These are phyloP conservation scores for Argopecten irradians DNA, from an alignment of 1,140 invertebrate genomes.

Conservation along the genomic window DNA sequence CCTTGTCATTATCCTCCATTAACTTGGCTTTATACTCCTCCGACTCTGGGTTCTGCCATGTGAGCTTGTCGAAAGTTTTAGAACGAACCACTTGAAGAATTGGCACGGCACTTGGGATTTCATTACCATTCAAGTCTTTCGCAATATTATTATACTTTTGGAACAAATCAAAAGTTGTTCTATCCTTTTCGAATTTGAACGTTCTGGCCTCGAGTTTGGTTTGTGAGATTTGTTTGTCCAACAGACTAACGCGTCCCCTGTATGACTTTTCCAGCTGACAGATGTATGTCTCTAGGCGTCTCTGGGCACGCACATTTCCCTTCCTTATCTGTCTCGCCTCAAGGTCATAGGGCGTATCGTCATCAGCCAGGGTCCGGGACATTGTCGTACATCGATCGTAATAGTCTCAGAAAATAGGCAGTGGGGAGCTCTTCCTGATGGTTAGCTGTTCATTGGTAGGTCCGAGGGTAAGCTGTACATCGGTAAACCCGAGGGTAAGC, in stretches of 20 bases:
- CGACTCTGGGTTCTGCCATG: neutral
- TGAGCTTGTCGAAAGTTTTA: neutral
- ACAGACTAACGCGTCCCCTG: neutral
- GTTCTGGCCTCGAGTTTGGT: neutral
- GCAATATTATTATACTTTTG: neutral
- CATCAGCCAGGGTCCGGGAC: neutral
- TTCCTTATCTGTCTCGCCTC: neutral
- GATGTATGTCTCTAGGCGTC: neutral
- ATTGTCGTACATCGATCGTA: too few species aligned
- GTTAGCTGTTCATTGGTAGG: too few species aligned
- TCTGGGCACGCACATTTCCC: neutral
- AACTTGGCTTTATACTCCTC: neutral
- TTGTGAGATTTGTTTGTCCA: conserved; percentile 9
- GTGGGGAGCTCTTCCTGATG: too few species aligned
- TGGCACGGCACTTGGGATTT: neutral
- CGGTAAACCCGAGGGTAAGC: neutral
- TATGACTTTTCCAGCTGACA: neutral
- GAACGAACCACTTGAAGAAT: neutral
- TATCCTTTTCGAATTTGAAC: neutral
- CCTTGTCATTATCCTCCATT: neutral
- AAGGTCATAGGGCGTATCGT: neutral
- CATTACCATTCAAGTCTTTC: neutral
- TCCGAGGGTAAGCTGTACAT: too few species aligned
- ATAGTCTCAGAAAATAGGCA: too few species aligned
- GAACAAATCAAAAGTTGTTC: neutral